phyloP scores from a whole-genome alignment of 2,113 vertebrate genomes.

The Cavia aperea region DNA sequence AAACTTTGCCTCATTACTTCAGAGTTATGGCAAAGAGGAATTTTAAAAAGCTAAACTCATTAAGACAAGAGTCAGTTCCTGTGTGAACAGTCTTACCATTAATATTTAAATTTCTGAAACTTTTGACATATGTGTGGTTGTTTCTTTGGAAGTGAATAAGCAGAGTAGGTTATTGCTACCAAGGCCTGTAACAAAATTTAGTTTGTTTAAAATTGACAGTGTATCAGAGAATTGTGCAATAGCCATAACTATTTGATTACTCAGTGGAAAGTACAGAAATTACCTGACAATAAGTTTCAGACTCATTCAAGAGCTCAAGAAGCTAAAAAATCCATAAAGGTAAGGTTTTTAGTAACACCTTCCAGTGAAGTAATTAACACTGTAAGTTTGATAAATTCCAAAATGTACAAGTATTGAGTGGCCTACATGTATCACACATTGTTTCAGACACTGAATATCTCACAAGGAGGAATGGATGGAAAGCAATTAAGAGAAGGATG shows the following conservation, averaged over 20 bases:
- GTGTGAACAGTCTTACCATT: background rate
- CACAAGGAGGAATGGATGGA: background rate
- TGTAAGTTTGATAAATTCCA: background rate
- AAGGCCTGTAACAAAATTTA: background rate
- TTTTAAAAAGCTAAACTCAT: background rate
- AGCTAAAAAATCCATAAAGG: background rate
- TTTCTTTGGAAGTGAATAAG: background rate
- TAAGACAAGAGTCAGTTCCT: background rate
- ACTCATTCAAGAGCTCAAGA: background rate
- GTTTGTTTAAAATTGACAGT: background rate
- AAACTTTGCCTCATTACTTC: conserved; percentile 6
- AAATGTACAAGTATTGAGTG: background rate
- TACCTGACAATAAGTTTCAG: background rate
- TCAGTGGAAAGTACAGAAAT: background rate
- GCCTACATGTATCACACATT: background rate
- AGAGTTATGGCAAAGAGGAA: conserved; percentile 8
- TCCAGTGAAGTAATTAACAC: background rate
- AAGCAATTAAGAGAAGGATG: background rate
- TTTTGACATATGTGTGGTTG: background rate
- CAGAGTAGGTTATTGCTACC: background rate
- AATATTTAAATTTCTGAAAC: background rate
- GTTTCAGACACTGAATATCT: background rate
- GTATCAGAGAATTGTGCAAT: background rate
- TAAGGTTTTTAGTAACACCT: background rate
- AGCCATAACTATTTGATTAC: background rate